Conservation (phyloP, 2,797 vertebrate genomes). For the Miichthys miiuy region DNA sequence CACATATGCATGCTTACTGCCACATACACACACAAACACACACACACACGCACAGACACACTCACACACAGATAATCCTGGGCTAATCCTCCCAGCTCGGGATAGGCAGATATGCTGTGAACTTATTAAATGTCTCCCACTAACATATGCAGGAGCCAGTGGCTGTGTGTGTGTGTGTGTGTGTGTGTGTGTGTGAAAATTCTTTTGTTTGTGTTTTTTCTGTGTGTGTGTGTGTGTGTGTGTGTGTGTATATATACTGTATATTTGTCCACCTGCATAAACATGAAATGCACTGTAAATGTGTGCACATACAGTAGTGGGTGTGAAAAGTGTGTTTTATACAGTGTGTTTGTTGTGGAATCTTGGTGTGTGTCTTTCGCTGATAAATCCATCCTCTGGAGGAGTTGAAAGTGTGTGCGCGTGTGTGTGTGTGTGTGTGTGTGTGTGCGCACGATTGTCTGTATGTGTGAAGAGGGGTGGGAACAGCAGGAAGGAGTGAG, state of each 20-base stretch:
- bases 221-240: conserved; percentile 17
- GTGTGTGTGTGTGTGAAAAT: conserved; percentile 47
- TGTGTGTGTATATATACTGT: not conserved
- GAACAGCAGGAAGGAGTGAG: conserved; percentile 78
- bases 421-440: conserved; percentile 11
- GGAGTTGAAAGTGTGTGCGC: conserved; percentile 55
- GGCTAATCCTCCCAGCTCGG: conserved; percentile 78
- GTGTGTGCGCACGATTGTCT: conserved; percentile 29
- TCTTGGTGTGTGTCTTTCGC: conserved; percentile 61
- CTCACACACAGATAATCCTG: conserved; percentile 76
- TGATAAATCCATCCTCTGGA: conserved; percentile 73
- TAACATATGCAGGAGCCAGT: conserved; percentile 79
- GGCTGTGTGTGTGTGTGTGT: conserved; percentile 53
- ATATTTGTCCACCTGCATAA: conserved; percentile 53
- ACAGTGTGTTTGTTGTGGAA: conserved; percentile 60
- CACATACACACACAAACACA: conserved; percentile 30
- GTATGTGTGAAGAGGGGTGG: conserved; percentile 69
- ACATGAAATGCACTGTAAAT: conserved; percentile 50
- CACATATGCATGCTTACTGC: conserved; percentile 22
- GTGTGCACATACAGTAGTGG: conserved; percentile 55
- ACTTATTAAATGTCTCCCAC: conserved; percentile 84
- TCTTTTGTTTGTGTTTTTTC: conserved; percentile 50
- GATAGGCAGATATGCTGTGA: conserved; percentile 80
- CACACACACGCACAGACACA: conserved; percentile 51
- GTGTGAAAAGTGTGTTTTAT: conserved; percentile 55